Base-by-base conservation (phyloP, 2,888 invertebrate species). In the Nemoura dubitans region DNA sequence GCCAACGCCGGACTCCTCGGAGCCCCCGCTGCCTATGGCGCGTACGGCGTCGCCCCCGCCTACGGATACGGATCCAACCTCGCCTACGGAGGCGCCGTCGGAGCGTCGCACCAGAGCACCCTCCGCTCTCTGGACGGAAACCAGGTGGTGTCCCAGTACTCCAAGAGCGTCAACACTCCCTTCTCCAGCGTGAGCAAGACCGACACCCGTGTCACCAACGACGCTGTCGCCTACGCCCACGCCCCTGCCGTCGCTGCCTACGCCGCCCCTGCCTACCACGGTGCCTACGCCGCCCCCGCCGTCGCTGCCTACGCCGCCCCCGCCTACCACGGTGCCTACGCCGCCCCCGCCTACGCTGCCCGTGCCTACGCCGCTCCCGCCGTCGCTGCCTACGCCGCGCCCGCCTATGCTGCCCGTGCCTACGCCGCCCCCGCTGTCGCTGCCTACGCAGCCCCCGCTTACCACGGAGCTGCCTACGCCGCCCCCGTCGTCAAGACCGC, bases 121-220 rank as follows among this genome's bases (percentile, higher is more conserved):
- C 90, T 93, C 86, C 92, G 94, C 88, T 93, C 94, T 29, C 92
- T 93, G 87, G 94, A 93, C 87, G 93, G 92, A 88, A 93, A 93
- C 89, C 91, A 92, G 87, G 92, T 92, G 78, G 92, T 94, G 2
- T 94, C 94, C 86, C 92, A 92, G 90, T 92, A 93, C 91, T 92
- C 93, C 89, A 94, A 94, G 91, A 93, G 93, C 86, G 93, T 93
- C 42, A 93, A 94, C 89, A 93, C 93, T 85, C 93, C 94, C 86
- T 94, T 93, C 92, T 93, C 94, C 88, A 94, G 93, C 90, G 93
- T 94, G 43, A 93, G 93, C 90, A 94, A 94, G 91, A 92, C 91
- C 90, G 93, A 94, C 88, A 93, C 93, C 85, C 93, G 94, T 88
- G 91, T 93, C 90, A 93, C 92, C 91, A 94, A 93, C 89, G 94